Evolutionary conservation across 2,888 invertebrate genomes (phyloP), one percentile per base, ranked within the genome.

Genomic region (Lagria hirta): DNA sequence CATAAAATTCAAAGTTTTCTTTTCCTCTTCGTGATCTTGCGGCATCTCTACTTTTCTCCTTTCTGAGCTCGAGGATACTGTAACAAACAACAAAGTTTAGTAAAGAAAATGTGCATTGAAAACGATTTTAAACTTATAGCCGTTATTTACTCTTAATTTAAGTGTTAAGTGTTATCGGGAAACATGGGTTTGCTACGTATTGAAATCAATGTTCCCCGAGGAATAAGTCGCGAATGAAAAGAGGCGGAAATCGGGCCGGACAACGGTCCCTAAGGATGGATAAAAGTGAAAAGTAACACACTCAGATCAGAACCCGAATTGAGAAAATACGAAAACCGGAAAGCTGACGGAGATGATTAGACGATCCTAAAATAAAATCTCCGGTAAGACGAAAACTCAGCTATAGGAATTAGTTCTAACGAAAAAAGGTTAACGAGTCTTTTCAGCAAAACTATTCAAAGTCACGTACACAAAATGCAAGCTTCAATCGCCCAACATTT

Each of bases 1-100:
- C 93, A 74, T 94, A 93, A 76, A 95, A 96, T 77, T 96, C 95
- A 71, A 86, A 92, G 76, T 96, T 96, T 72, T 96, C 96, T 66
- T 94, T 93, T 48, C 94, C 93, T 21, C 95, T 80, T 35, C 95
- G 77, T 6, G 92, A 92, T 49, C 94, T 77, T 3, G 95, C 95
- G 24, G 94, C 94, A 70, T 94, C 94, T 61, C 94, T 75, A 56
- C 91, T 92, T 72, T 94, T 94, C 73, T 94, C 94, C 76, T 94
- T 94, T 54, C 94, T 82, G 48, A 94, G 77, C 73, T 94, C 94
- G 73, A 94, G 80, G 69, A 94, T 93, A 73, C 94, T 94, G 84
- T 73, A 82, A 83, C 65, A 61, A 69, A 59, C 36, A 20, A 41
- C 23, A 27, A 40, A 42, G 22, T 37, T 33, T 42, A 37, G 33